phyloP scores from a whole-genome alignment of 2,113 vertebrate genomes.

The Puffinus mauretanicus region DNA sequence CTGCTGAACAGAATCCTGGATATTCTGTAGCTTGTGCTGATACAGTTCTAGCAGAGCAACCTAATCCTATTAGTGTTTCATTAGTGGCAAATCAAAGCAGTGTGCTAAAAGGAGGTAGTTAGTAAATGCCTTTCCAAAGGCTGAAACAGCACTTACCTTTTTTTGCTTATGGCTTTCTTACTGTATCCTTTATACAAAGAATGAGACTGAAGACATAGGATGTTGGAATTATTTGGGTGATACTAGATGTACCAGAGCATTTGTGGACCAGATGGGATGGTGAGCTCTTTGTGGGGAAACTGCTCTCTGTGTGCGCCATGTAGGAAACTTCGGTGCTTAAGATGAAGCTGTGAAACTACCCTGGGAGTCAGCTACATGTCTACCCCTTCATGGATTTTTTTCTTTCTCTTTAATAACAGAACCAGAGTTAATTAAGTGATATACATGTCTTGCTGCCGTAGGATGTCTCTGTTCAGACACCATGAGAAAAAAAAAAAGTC shows the following conservation, averaged over 20 bases:
- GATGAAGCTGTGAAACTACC: neutral
- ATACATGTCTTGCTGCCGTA: neutral
- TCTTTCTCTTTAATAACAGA: neutral
- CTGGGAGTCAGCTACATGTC: neutral
- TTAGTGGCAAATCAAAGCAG: neutral
- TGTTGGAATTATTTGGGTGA: neutral
- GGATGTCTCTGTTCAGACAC: neutral
- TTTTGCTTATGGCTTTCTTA: neutral
- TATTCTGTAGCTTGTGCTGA: neutral
- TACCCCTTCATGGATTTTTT: neutral
- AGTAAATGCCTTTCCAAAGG: neutral
- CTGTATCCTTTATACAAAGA: neutral
- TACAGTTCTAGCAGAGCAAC: neutral
- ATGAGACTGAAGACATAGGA: neutral
- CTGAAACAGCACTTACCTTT: neutral
- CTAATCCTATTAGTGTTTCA: neutral
- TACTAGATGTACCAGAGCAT: neutral
- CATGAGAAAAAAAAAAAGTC: neutral
- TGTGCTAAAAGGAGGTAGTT: neutral
- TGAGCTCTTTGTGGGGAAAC: neutral
- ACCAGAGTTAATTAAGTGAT: neutral
- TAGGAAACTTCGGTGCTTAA: neutral
- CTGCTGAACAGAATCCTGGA: neutral
- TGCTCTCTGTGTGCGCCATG: fast-evolving
- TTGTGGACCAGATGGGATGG: neutral